phyloP scores from a whole-genome alignment of 2,797 vertebrate species.

The Molossus molossus region DNA sequence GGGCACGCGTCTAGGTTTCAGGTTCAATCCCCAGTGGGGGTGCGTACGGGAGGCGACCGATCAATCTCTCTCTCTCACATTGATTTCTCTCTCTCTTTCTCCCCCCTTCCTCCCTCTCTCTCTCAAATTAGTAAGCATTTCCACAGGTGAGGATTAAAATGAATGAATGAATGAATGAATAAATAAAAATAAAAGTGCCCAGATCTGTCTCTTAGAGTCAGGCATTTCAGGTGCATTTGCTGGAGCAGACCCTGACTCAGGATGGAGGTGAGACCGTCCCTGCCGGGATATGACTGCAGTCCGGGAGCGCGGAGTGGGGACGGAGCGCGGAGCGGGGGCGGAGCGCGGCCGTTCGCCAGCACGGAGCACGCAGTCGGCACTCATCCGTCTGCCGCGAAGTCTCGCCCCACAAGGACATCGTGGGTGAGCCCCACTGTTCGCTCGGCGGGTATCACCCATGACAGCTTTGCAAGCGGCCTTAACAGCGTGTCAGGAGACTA shows the following conservation, averaged over 20 bases:
- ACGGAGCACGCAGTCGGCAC: background rate
- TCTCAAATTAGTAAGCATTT: background rate
- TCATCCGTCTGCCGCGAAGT: slow-evolving; percentile 50
- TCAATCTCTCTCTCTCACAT: too few relatives aligned
- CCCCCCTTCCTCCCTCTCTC: background rate
- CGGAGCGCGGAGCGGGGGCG: too few relatives aligned
- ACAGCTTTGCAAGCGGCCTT: slow-evolving; percentile 74
- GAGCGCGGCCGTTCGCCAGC: slow-evolving; percentile 5
- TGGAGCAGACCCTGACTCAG: background rate
- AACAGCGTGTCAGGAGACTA: slow-evolving; percentile 75
- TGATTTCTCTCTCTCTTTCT: too few relatives aligned
- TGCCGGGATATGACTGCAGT: background rate
- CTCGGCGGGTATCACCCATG: slow-evolving; percentile 37
- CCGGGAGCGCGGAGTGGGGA: too few relatives aligned
- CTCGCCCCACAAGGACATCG: slow-evolving; percentile 66
- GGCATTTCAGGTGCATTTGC: slow-evolving; percentile 4
- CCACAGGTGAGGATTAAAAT: background rate
- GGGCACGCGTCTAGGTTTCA: background rate
- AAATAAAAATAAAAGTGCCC: background rate
- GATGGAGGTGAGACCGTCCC: background rate
- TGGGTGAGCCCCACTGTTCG: slow-evolving; percentile 14
- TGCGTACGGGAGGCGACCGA: background rate
- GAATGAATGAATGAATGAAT: too few relatives aligned
- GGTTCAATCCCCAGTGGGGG: background rate
- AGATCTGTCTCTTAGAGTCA: background rate